Conservation (phyloP, 2,113 vertebrate species). For the Seriola quinqueradiata region DNA sequence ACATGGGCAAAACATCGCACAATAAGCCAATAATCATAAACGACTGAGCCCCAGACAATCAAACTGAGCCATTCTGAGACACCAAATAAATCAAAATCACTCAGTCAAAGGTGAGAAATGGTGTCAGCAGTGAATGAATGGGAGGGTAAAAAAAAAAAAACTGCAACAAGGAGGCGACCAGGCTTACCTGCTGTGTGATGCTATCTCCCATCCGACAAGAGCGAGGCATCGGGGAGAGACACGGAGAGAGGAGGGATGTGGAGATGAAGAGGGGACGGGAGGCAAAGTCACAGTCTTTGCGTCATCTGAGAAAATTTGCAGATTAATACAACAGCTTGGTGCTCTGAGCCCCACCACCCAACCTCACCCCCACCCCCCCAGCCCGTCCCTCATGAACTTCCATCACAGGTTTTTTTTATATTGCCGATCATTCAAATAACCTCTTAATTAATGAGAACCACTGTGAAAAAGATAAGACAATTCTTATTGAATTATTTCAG, state of each 20-base stretch:
- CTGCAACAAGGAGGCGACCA: neutral
- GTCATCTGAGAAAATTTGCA: conserved; percentile 85
- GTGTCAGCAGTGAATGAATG: neutral
- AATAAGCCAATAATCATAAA: neutral
- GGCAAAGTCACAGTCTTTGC: conserved; percentile 78
- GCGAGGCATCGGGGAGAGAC: conserved; percentile 70
- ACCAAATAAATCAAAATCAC: neutral
- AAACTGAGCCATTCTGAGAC: neutral
- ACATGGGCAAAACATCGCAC: neutral
- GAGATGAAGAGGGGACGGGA: conserved; percentile 58
- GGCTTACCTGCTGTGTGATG: conserved; percentile 78
- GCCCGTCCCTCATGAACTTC: conserved; percentile 13
- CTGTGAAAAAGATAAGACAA: neutral
- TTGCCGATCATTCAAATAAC: no score
- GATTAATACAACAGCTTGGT: conserved; percentile 84
- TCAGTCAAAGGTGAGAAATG: neutral
- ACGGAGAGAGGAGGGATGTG: conserved; percentile 41
- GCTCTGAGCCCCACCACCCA: conserved; percentile 51
- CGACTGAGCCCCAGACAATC: neutral
- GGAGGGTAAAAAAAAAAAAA: neutral
- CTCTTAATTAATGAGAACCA: neutral
- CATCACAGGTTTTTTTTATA: neutral
- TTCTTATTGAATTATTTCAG: neutral
- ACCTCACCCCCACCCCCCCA: neutral
- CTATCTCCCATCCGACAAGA: conserved; percentile 72